These are phyloP conservation scores for Drosophila acutilabella DNA, from an alignment of 2,888 invertebrate species.

Conservation along the genomic window DNA sequence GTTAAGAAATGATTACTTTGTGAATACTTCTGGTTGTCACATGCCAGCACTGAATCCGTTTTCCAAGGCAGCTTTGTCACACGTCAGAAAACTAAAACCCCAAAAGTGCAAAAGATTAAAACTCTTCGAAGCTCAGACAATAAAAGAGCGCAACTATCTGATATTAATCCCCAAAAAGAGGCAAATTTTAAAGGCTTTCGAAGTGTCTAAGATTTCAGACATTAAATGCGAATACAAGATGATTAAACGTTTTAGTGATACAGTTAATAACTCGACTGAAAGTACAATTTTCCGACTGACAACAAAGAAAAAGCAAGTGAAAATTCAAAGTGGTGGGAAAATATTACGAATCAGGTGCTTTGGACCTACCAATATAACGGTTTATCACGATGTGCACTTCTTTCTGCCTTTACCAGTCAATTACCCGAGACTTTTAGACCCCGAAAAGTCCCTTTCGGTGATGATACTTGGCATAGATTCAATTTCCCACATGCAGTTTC, in stretches of 20 bases:
- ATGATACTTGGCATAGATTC: slow-evolving; percentile 17
- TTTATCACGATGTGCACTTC: slow-evolving; percentile 23
- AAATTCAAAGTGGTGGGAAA: background rate
- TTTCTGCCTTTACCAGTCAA: background rate
- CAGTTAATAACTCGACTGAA: background rate
- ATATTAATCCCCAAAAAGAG: background rate
- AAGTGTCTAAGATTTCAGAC: background rate
- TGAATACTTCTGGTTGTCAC: slow-evolving; percentile 49
- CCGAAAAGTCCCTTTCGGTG: background rate
- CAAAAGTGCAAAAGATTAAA: slow-evolving; percentile 14
- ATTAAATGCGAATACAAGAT: background rate
- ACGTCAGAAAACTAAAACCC: background rate
- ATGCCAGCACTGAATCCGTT: slow-evolving; percentile 31
- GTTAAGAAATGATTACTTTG: slow-evolving; percentile 22
- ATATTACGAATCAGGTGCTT: background rate
- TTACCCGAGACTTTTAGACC: background rate
- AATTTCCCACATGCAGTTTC: slow-evolving; percentile 14
- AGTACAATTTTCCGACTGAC: background rate
- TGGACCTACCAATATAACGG: background rate
- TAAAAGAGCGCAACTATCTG: background rate
- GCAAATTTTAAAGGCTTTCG: background rate
- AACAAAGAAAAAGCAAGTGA: background rate
- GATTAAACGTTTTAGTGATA: background rate
- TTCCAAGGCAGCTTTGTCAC: background rate
- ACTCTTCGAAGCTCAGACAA: slow-evolving; percentile 21